Evolutionary conservation across 2,888 invertebrate genomes (phyloP).

Genomic region (Orthosia cruda): DNA sequence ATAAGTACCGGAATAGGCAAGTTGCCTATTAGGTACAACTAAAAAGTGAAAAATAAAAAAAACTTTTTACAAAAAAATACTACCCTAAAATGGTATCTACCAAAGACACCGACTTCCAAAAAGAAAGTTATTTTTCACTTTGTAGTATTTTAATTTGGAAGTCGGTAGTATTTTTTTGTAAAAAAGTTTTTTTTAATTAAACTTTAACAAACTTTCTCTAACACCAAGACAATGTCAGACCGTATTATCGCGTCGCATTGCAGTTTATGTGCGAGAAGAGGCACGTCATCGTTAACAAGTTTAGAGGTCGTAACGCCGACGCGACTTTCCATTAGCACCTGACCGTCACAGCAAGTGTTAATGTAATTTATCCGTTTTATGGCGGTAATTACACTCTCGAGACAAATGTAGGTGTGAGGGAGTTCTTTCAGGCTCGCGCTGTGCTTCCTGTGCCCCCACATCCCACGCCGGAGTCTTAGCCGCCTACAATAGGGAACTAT

Average conservation of each 20-base stretch:
- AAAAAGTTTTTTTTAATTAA: no score
- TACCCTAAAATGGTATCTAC: no score
- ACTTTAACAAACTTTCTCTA: conserved; percentile 47
- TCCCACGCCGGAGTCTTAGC: conserved; percentile 45
- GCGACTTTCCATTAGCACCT: conserved; percentile 86
- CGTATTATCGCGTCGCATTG: conserved; percentile 65
- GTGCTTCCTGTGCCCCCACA: conserved; percentile 26
- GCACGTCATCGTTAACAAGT: conserved; percentile 72
- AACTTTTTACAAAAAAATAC: no score
- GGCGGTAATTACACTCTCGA: conserved; percentile 82
- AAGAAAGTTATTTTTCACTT: no score
- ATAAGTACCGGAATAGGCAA: no score
- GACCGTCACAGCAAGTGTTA: conserved; percentile 85
- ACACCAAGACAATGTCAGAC: conserved; percentile 40
- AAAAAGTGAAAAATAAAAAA: no score
- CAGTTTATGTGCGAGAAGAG: conserved; percentile 72
- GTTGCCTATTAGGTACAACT: no score
- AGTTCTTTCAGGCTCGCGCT: conserved; percentile 52
- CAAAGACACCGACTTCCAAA: no score
- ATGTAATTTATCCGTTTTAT: conserved; percentile 87
- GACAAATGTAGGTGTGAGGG: conserved; percentile 72
- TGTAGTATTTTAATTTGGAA: no score
- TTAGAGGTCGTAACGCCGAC: conserved; percentile 76
- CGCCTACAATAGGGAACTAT: no score
- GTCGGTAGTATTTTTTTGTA: no score